These are phyloP conservation scores for Otis tarda DNA, from an alignment of 2,113 vertebrate species.

Conservation along the genomic window DNA sequence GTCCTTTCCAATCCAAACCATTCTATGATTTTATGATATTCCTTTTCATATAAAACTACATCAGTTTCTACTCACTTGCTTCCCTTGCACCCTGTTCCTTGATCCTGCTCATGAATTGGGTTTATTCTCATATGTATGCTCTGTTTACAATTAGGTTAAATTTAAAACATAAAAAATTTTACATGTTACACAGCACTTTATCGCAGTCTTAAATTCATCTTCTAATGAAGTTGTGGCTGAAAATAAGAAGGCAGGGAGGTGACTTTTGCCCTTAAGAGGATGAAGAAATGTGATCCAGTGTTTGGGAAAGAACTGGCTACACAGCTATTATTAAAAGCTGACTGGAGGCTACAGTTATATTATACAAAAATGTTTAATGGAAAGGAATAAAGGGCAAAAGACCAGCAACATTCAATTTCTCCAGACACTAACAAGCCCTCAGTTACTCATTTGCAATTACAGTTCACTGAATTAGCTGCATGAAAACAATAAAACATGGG, in stretches of 20 bases:
- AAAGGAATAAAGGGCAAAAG: background rate
- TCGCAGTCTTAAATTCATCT: background rate
- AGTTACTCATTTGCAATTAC: constrained; percentile 7
- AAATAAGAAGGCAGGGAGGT: background rate
- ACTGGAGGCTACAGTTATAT: background rate
- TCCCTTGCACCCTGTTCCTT: background rate
- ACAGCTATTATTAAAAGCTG: background rate
- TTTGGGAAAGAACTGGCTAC: background rate
- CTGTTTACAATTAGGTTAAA: background rate
- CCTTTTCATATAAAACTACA: background rate
- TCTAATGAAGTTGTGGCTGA: background rate
- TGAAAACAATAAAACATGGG: background rate
- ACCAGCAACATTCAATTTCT: background rate
- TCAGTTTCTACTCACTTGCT: background rate
- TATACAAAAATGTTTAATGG: background rate
- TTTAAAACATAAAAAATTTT: background rate
- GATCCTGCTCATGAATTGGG: background rate
- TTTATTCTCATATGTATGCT: background rate
- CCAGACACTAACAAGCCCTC: background rate
- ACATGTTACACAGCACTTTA: background rate
- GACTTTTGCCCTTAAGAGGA: background rate
- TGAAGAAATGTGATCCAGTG: background rate
- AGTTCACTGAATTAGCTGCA: background rate
- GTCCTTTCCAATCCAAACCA: background rate
- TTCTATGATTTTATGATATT: background rate